Percentiles rank a stretch among this genome's conserved stretches.
phyloP scores from a whole-genome alignment of 1,140 invertebrate genomes.

The Gerris buenoi region DNA sequence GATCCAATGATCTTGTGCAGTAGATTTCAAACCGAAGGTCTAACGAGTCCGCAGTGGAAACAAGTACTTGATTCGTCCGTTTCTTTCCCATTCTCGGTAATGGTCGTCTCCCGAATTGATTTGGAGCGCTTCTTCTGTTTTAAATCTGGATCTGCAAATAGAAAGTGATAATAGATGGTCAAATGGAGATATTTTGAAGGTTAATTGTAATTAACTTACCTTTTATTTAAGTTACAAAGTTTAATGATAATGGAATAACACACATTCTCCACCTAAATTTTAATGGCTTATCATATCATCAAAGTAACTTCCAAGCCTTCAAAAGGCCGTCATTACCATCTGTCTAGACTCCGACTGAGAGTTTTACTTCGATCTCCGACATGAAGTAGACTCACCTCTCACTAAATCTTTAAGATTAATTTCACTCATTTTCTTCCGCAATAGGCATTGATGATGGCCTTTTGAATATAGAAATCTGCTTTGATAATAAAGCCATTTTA shows the following conservation, averaged over 20 bases:
- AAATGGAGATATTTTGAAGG: not conserved
- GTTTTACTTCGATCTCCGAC: no score
- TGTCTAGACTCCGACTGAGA: no score
- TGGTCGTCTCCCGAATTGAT: not conserved
- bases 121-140: not conserved
- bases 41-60: not conserved
- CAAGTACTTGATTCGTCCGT: not conserved
- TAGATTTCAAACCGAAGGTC: not conserved
- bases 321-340: not conserved
- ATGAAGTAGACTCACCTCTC: no score
- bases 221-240: no score
- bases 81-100: not conserved
- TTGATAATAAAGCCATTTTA: no score
- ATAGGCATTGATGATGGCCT: no score
- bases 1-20: no score
- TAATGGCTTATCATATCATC: not conserved
- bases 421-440: no score
- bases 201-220: no score
- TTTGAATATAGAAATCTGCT: no score
- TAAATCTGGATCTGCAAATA: not conserved
- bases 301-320: not conserved
- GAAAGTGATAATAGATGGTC: not conserved
- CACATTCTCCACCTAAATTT: not conserved
- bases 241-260: no score
- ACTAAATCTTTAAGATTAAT: no score